A percentile compares a stretch with the other conserved stretches of the same genome.
Evolutionary conservation across 2,888 invertebrate genomes (phyloP).

Genomic region (Diaphora mendica): DNA sequence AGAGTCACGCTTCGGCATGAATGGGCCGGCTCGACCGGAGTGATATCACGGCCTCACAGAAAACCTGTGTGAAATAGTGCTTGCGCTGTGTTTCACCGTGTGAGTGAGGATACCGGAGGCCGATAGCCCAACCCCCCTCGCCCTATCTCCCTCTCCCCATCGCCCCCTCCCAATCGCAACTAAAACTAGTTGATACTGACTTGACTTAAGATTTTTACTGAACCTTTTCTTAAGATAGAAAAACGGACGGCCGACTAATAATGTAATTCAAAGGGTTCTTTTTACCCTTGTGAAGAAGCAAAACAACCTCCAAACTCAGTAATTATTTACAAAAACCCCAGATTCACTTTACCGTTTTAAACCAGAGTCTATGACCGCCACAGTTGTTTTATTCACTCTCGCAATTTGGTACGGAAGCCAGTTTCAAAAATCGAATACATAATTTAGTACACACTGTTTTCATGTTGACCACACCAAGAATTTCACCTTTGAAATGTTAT

Average conservation of each 20-base stretch:
- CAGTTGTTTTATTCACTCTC: conserved; percentile 1
- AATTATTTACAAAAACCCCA: not conserved
- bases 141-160: no score
- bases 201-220: not conserved
- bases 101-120: no score
- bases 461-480: not conserved
- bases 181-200: not conserved
- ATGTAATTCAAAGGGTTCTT: not conserved
- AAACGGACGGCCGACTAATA: not conserved
- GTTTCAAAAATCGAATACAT: not conserved
- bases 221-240: not conserved
- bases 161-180: no score
- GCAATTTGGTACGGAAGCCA: not conserved
- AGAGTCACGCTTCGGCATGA: no score
- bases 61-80: no score
- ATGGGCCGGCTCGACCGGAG: no score
- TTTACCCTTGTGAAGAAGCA: not conserved
- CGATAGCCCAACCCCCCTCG: no score
- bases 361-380: not conserved
- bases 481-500: not conserved
- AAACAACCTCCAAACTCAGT: not conserved
- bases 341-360: not conserved
- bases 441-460: not conserved
- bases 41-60: no score
- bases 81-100: no score